Evolutionary conservation across 2,113 vertebrate species (phyloP).

Genomic region (Chloebia gouldiae): DNA sequence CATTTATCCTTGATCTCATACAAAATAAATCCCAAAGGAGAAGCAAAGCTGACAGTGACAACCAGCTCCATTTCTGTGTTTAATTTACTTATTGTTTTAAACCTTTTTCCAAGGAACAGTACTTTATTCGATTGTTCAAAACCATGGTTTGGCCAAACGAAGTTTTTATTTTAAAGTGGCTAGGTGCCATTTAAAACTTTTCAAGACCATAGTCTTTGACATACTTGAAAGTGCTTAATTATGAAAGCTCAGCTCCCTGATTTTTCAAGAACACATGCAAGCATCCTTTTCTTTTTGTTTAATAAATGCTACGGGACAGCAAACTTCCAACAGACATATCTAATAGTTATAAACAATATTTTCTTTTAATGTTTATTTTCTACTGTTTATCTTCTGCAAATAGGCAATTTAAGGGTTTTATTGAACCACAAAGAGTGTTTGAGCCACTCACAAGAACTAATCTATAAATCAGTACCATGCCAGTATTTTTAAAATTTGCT

Average conservation of each 20-base stretch:
- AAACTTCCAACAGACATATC: neutral
- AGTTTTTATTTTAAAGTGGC: neutral
- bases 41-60: neutral
- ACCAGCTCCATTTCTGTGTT: neutral
- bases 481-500: conserved; percentile 7
- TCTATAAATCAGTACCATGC: neutral
- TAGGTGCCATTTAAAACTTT: conserved; percentile 20
- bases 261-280: neutral
- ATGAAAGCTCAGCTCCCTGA: neutral
- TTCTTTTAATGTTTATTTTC: neutral
- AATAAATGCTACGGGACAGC: neutral
- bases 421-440: neutral
- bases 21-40: neutral
- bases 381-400: conserved; percentile 4
- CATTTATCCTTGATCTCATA: neutral
- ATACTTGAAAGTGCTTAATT: neutral
- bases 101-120: neutral
- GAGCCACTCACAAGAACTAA: neutral
- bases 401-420: neutral
- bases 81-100: neutral
- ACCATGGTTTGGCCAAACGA: neutral
- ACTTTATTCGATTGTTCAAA: neutral
- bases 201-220: neutral
- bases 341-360: neutral
- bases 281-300: neutral